Evolutionary conservation across 2,113 vertebrate genomes (phyloP), one percentile per base, ranked within the genome.

Genomic region (Brachypodius melanocephalos): DNA sequence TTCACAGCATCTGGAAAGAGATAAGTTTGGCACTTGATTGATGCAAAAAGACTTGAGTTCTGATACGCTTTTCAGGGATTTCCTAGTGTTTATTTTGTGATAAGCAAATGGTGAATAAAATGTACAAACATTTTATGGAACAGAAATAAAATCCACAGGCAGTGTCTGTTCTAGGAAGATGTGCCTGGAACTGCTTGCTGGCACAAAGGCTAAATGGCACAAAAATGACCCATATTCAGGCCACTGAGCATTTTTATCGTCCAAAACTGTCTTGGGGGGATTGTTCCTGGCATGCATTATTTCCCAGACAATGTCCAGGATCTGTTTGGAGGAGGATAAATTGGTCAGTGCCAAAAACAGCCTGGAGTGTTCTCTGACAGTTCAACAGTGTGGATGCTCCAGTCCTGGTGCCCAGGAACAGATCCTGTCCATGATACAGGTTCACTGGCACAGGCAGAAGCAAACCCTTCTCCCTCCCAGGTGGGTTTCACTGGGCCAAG

Each of bases 151-250:
- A 81, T 24, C 17, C 46, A 74, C 55, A 54, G 17, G 16, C 51
- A 54, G 22, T 49, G 16, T 67, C 73, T 91, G 6, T 89, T 95
- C 46, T 63, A 67, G 42, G 77, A 87, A 93, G 43, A 78, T 81
- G 61, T 58, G 15, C 31, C 54, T 80, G 76, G 72, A 80, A 52
- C 24, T 0, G 0, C 43, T 71, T 1, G 2, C 45, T 74, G 59
- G 20, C 20, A 26, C 32, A 54, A 59, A 87, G 46, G 22, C 22
- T 57, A 93, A 95, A 85, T 38, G 46, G 51, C n/a, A 77, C 16
- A 87, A 85, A 48, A 91, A 84, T 74, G 3, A 51, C 31, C 28
- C 29, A 12, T 78, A 67, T 87, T 85, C 32, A 54, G 51, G 17
- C 46, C 29, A 34, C 51, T 81, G 54, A 84, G 84, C 3, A 26